A percentile compares a stretch with the other conserved stretches of the same genome.
Conservation (phyloP, 2,797 vertebrate species). For the Cynopterus sphinx region DNA sequence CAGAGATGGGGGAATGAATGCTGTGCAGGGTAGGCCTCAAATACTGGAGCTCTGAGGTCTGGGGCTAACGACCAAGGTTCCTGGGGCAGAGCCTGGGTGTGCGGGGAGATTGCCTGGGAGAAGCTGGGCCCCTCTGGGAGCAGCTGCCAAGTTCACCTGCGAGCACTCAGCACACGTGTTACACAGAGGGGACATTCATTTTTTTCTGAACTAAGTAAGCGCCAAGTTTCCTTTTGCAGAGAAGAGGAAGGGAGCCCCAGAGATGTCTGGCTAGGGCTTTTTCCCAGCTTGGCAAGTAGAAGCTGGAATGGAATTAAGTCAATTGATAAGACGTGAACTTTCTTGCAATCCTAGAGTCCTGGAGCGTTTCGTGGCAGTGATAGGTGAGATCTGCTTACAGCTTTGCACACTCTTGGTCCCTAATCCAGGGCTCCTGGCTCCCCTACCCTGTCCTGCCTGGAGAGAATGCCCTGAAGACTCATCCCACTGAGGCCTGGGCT, state of each 20-base stretch:
- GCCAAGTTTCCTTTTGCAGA: neutral
- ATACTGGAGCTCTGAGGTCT: neutral
- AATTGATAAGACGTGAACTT: neutral
- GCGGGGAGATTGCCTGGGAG: rapidly evolving
- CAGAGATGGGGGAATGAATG: neutral
- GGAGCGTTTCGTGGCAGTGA: neutral
- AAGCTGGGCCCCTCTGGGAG: neutral
- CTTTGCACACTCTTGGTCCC: neutral
- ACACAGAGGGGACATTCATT: neutral
- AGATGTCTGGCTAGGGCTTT: neutral
- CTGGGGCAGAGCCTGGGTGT: neutral
- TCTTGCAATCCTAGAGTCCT: neutral
- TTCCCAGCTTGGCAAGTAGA: neutral
- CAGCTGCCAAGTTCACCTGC: neutral
- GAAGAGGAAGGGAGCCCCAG: neutral
- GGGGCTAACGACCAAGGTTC: neutral
- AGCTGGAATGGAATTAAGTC: neutral
- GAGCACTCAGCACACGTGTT: neutral
- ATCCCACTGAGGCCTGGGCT: neutral
- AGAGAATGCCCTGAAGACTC: neutral
- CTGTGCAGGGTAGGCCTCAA: neutral
- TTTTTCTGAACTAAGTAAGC: neutral
- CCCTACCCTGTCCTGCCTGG: neutral
- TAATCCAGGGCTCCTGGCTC: neutral
- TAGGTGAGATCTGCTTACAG: neutral